A percentile compares a stretch with the other conserved stretches of the same genome.
phyloP scores from a whole-genome alignment of 2,113 vertebrate species.

The Todiramphus saurophagus region DNA sequence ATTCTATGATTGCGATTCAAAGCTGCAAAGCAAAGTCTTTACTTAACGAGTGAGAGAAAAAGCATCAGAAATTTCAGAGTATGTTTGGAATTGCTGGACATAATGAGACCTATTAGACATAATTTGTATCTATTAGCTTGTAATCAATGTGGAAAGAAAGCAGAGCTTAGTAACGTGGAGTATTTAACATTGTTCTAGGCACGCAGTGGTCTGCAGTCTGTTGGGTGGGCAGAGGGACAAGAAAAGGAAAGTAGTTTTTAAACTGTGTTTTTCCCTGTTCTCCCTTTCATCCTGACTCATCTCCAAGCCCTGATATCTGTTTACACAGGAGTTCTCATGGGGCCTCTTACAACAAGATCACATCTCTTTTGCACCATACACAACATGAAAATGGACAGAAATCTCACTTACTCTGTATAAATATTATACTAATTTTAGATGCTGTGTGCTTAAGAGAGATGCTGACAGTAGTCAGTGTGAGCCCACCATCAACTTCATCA shows the following conservation, averaged over 20 bases:
- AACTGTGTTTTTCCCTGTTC: neutral
- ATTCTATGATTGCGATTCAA: neutral
- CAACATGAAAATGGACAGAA: neutral
- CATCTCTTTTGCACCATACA: neutral
- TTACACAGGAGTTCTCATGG: neutral
- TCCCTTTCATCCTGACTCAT: neutral
- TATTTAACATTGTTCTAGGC: neutral
- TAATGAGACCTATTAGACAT: neutral
- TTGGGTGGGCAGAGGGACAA: neutral
- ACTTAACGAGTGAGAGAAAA: neutral
- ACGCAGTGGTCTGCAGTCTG: neutral
- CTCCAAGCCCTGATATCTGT: neutral
- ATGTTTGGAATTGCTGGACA: neutral
- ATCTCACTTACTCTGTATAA: neutral
- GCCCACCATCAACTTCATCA: neutral
- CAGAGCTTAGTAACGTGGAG: neutral
- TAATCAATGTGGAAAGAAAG: neutral
- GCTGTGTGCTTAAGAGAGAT: neutral
- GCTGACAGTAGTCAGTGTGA: neutral
- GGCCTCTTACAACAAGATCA: neutral
- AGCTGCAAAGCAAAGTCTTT: neutral
- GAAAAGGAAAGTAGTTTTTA: neutral
- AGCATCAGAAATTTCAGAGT: neutral
- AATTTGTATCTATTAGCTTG: neutral
- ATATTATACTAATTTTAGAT: neutral